Percentiles rank a stretch among this genome's conserved stretches.
These are phyloP conservation scores for Caradrina kadenii DNA, from an alignment of 2,888 invertebrate species.

Conservation along the genomic window DNA sequence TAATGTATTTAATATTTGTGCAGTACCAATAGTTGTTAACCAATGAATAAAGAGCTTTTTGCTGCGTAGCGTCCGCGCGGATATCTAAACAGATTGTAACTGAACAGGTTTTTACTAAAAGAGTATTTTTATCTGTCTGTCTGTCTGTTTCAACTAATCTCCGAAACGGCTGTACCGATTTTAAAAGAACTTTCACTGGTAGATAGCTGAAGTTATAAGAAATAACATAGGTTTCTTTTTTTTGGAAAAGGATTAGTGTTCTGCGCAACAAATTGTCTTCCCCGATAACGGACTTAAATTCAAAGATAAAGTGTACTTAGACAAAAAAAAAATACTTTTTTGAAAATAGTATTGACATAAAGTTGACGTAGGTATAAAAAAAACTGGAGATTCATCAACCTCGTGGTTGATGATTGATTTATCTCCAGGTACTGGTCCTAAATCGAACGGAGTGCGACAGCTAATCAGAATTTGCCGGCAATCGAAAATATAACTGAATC, in stretches of 20 bases:
- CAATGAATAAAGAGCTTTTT: conserved; percentile 37
- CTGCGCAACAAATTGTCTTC: too few species aligned
- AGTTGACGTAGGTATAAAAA: background rate
- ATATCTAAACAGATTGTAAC: background rate
- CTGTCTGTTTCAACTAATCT: too few species aligned
- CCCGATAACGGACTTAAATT: background rate
- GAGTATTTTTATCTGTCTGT: too few species aligned
- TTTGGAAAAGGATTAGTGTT: too few species aligned
- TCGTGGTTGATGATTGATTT: background rate
- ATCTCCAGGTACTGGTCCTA: background rate
- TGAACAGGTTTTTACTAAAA: too few species aligned
- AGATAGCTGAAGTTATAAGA: too few species aligned
- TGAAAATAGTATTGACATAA: too few species aligned
- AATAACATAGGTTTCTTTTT: too few species aligned
- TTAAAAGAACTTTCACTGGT: too few species aligned
- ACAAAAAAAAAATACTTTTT: too few species aligned
- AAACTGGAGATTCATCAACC: background rate
- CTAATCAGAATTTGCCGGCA: conserved; percentile 37
- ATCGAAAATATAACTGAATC: conserved; percentile 29
- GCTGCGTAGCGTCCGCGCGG: background rate
- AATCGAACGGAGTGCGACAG: conserved; percentile 24
- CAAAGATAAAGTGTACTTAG: background rate
- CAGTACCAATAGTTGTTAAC: conserved; percentile 34
- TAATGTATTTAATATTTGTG: conserved; percentile 57
- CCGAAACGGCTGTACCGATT: too few species aligned